Base-by-base conservation (phyloP, 35 echinoderm and acorn worm species). In the Heliocidaris tuberculata region DNA sequence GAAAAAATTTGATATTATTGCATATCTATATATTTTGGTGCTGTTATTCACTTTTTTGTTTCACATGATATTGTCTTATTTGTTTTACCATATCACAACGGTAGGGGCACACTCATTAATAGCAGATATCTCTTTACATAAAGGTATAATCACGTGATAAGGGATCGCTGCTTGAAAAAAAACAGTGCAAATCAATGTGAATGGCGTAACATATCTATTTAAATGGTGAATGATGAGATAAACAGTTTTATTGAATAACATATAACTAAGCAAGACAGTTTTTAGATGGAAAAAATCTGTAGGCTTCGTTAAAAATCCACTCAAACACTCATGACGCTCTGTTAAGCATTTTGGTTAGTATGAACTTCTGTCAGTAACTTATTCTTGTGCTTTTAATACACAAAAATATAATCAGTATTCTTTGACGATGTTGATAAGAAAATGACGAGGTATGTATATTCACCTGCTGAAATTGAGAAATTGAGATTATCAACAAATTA, bases 11-110 rank as follows among this genome's bases (percentile, higher is more conserved):
- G 56, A 93, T 32, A 93, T 30, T 56, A 93, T 32, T 56, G 30
- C 48, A 93, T 31, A 93, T 93, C 31, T 93, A 61, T 93, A 93
- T 93, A 56, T 93, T 61, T 93, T 50, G 48, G 92, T 93, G 92
- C 56, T 93, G 29, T 56, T 93, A 78, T 78, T 78, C 65, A 71
- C 24, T 78, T 17, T 60, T 78, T 78, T 78, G 21, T 19, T n/a
- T 78, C 65, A 27, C 19, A 78, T 78, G 65, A n/a, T 5, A 78
- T 27, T 78, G 65, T 78, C 65, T n/a, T 17, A 27, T 78, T n/a
- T 24, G 15, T n/a, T 27, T 2, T 21, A n/a, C 21, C 7, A 78
- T 29, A n/a, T 17, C 27, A 27, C 21, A 27, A 5, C 27, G 65
- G 21, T 78, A 78, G 6, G 65, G 19, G 65, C 65, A 27, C 27